Evolutionary conservation across 2,797 vertebrate species (phyloP).

Genomic region (Etheostoma perlongum): DNA sequence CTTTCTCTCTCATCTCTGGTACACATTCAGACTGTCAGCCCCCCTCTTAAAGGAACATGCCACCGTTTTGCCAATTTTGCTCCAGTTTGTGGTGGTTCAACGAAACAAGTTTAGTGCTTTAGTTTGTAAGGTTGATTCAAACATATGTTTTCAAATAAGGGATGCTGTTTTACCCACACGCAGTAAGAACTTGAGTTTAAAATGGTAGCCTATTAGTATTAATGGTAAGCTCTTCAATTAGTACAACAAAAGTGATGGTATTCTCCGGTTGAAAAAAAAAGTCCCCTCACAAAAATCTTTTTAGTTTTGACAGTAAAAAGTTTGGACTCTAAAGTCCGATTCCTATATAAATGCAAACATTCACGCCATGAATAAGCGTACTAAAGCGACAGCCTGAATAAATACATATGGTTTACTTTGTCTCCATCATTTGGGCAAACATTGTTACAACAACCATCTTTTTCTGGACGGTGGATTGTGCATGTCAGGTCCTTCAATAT

Average conservation of each 20-base stretch:
- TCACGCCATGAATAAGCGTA: not conserved
- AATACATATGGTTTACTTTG: constrained; percentile 33
- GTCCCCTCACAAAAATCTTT: accelerated
- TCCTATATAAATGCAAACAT: not conserved
- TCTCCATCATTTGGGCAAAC: constrained; percentile 58
- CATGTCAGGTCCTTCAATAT: not conserved
- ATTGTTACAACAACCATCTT: not conserved
- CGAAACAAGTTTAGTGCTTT: not conserved
- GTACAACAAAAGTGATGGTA: not conserved
- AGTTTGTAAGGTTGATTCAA: accelerated
- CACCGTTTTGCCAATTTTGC: not conserved
- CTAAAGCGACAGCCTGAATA: not conserved
- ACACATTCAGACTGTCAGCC: constrained; percentile 60
- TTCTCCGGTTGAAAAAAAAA: not conserved
- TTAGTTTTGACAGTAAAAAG: not conserved
- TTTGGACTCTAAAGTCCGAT: not conserved
- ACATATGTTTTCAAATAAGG: not conserved
- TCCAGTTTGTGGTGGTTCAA: not conserved
- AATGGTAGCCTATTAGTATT: not conserved
- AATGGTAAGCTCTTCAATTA: not conserved
- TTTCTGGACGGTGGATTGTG: too few relatives aligned
- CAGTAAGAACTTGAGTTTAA: not conserved
- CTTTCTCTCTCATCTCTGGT: not conserved
- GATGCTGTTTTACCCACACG: not conserved
- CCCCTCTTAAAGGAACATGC: constrained; percentile 85